Base-by-base conservation (phyloP, 2,113 vertebrate genomes). In the Electrona antarctica region DNA sequence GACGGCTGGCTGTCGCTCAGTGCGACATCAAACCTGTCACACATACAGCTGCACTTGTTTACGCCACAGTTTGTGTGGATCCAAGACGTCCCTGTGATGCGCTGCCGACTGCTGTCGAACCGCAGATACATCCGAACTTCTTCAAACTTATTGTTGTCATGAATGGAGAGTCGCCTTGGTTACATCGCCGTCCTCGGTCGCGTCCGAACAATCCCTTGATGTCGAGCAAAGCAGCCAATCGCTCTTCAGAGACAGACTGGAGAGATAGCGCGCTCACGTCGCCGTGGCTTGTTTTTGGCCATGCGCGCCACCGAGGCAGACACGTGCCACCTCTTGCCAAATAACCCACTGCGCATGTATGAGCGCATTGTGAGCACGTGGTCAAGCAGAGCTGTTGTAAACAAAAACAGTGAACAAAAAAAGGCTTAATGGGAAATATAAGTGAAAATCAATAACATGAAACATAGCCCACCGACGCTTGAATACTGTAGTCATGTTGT, bases 361-460 rank as follows among this genome's bases (percentile, higher is more conserved):
- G 60, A 64, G 75, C 67, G 60, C 72, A 78, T 76, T 58, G 61
- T 60, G 59, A 86, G 65, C 91, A 93, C 91, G 89, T 92, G 91
- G 90, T 84, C 9, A 64, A 72, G 51, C 72, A 66, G 74, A 78
- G 80, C 85, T 90, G 33, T 41, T 41, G 81, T 88, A 89, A 91
- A 91, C 88, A 90, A 88, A 84, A 0, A 29, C 45, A 41, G 65
- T 29, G 2, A 33, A 41, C 33, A 41, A 14, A 12, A 56, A 48
- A 8, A 29, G 7, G 0, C 2, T 9, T 10, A 47, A 46, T 7
- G 33, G 33, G 5, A 33, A 33, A 33, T 33, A 33, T 33, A 33
- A 33, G 4, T 33, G 5, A 41, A 41, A 41, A 41, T 41, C 33
- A 41, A 41, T 6, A 41, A 41, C 3, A 41, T 41, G 33, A 6